Evolutionary conservation across 2,113 vertebrate species (phyloP), one percentile per base, ranked within the genome.

Genomic region (Isurus oxyrinchus): DNA sequence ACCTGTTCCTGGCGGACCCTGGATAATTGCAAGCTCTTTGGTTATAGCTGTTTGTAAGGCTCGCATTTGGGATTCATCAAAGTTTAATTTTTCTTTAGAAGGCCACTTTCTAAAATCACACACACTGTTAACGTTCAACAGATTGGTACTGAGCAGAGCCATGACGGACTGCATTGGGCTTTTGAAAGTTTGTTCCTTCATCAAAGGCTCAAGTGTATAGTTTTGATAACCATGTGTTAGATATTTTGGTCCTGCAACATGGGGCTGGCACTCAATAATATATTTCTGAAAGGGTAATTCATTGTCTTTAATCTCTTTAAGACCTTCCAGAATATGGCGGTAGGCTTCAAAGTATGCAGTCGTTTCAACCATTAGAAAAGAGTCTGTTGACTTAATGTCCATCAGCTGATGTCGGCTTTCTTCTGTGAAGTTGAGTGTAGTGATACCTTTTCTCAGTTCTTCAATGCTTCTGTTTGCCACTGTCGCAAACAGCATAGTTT

Each of bases 1-100:
- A 97, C 97, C 97, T 97, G 97, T 97, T 96, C 97, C 97, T 53
- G 97, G 97, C 13, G 97, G 97, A 21, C 97, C 97, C 96, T 97
- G 97, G 69, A 97, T 97, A 63, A 97, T 96, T 55, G 96, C 90
- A 27, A 97, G 96, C 61, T 97, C 97, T n/a, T 96, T 97, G 59
- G 96, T 97, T 40, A 97, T 40, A 63, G 97, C 97, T 90, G 96
- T 95, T 23, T 96, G 96, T 55, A 97, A 55, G 57, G 97, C 97
- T 10, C 16, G n/a, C 66, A 97, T 96, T 94, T 97, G 97, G 10
- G 97, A 97, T 21, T 93, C 23, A 16, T 97, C 97, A 25, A 97
- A 76, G 13, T 79, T 19, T 27, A 96, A 94, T 53, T 87, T 91
- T 1, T 87, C 59, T 40, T 95, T 93, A 19, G 87, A 57, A 81